Conservation (phyloP, 2,113 vertebrate genomes). For the Seriola quinqueradiata region DNA sequence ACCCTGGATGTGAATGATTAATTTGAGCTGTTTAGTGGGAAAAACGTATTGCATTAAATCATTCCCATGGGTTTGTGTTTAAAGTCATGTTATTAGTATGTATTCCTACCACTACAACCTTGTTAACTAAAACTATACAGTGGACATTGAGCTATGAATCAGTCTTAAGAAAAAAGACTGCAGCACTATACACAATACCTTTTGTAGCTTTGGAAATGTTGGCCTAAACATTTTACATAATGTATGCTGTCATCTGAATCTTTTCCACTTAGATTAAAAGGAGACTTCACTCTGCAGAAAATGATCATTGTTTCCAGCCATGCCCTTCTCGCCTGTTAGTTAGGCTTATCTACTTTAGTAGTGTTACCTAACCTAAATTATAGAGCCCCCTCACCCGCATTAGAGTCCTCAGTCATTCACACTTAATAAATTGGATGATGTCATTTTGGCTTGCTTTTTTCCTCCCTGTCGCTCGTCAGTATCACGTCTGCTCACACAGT, state of each 20-base stretch:
- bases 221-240: constrained; percentile 8
- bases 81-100: not conserved
- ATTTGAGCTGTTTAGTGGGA: too few species aligned
- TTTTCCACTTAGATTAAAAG: not conserved
- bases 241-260: constrained; percentile 37
- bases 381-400: constrained; percentile 23
- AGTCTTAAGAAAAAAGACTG: not conserved
- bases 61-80: not conserved
- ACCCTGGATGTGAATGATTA: too few species aligned
- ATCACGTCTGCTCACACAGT: constrained; percentile 50
- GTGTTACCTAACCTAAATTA: constrained; percentile 62
- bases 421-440: constrained; percentile 54
- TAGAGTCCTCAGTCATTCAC: constrained; percentile 54
- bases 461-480: constrained; percentile 7
- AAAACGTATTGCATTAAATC: not conserved
- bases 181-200: not conserved
- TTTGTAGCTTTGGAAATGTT: not conserved
- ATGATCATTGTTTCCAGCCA: not conserved
- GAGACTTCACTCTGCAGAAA: constrained; percentile 17
- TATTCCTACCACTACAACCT: not conserved
- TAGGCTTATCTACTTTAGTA: constrained; percentile 34
- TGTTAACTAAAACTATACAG: not conserved
- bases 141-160: not conserved
- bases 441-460: constrained; percentile 27
- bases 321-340: constrained; percentile 16